Evolutionary conservation across 2,113 vertebrate genomes (phyloP), one percentile per base, ranked within the genome.

Genomic region (Lethenteron reissneri): DNA sequence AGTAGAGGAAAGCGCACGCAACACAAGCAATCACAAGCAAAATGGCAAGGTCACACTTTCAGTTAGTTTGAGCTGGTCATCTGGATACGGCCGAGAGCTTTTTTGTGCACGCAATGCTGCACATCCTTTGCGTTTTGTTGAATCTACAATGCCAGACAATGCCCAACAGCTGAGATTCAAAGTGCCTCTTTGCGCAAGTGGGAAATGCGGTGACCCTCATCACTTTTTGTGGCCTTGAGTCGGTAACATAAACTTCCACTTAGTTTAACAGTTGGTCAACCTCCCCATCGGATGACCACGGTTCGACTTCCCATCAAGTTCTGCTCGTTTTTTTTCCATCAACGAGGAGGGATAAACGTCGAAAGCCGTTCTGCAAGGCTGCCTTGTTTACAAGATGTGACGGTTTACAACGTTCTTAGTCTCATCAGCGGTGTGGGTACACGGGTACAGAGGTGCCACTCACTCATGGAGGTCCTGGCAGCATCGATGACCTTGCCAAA

Each of bases 401-500:
- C 56, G 7, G 8, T 58, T n/a, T 68, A 9, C 57, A 21, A 4
- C 25, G 4, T 57, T 19, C 14, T 10, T 3, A 19, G 57, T 71
- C 69, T 72, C 56, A 21, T 57, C 2, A 56, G n/a, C 19, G 11
- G n/a, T 56, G 19, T 11, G 9, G 8, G 10, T 64, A 57, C 12
- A 69, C 56, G 7, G n/a, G 58, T 72, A 21, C 11, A 41, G 41
- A 41, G 41, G 41, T 14, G 69, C 59, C 72, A 72, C 72, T 57
- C 70, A 72, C 72, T 68, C 72, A 72, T 72, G 21, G 72, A 72
- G 25, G 56, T 68, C 72, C 21, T 72, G 15, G 60, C 72, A 4
- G 56, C 56, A 69, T 72, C 72, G 58, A 72, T 72, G 72, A 72
- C 72, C 72, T 72, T 72, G 72, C 72, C 72, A 72, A 72, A 72